Percentiles rank a stretch among this genome's conserved stretches.
These are phyloP conservation scores for Cochlearius cochlearius DNA, from an alignment of 2,113 vertebrate species.

Conservation along the genomic window DNA sequence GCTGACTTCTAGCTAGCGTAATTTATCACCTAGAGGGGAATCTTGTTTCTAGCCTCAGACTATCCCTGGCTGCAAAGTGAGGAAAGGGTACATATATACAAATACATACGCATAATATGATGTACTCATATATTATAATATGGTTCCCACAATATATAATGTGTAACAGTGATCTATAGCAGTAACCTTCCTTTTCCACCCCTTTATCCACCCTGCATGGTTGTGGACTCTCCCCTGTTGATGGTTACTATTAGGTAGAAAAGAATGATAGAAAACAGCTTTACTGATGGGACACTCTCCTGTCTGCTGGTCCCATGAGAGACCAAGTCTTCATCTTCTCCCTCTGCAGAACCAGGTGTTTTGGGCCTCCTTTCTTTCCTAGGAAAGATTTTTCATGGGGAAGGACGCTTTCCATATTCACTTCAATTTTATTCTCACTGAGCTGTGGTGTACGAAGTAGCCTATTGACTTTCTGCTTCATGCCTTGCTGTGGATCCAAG, in stretches of 20 bases:
- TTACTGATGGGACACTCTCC: neutral
- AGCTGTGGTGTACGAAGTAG: neutral
- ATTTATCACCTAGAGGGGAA: neutral
- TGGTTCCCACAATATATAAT: neutral
- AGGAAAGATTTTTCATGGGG: neutral
- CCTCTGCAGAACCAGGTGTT: neutral
- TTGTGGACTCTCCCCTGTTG: neutral
- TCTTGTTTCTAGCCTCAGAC: neutral
- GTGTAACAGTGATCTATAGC: neutral
- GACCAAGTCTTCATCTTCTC: neutral
- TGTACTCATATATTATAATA: neutral
- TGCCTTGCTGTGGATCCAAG: neutral
- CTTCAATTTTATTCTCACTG: neutral
- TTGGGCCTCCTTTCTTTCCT: neutral
- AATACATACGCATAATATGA: neutral
- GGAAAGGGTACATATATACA: neutral
- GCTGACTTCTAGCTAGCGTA: neutral
- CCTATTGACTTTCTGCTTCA: neutral
- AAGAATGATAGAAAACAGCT: neutral
- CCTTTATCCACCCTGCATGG: neutral
- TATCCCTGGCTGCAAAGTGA: neutral
- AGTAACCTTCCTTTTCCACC: neutral
- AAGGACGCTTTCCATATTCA: neutral
- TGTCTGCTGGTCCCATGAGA: neutral
- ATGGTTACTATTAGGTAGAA: neutral